Evolutionary conservation across 2,797 vertebrate species (phyloP).

Genomic region (Chromis chromis): DNA sequence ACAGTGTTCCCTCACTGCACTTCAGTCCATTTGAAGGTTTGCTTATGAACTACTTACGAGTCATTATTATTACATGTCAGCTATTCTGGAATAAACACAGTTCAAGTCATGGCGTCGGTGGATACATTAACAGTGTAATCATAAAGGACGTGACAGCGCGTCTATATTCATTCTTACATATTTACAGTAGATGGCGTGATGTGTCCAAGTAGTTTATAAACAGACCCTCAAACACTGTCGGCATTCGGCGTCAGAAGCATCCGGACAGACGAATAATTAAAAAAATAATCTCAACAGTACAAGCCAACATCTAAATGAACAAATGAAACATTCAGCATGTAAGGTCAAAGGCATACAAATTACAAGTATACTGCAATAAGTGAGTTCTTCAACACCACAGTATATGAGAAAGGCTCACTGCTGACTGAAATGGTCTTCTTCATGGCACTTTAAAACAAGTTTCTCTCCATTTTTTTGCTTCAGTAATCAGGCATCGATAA

Average conservation of each 20-base stretch:
- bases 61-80: slow-evolving; percentile 50
- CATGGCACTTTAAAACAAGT: slow-evolving; percentile 79
- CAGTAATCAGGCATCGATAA: slow-evolving; percentile 68
- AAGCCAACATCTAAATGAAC: slow-evolving; percentile 53
- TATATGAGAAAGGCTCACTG: slow-evolving; percentile 46
- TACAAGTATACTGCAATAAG: slow-evolving; percentile 67
- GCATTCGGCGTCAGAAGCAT: slow-evolving; percentile 50
- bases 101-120: slow-evolving; percentile 47
- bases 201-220: slow-evolving; percentile 57
- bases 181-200: slow-evolving; percentile 62
- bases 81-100: slow-evolving; percentile 54
- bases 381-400: slow-evolving; percentile 51
- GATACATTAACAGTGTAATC: slow-evolving; percentile 59
- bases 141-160: slow-evolving; percentile 53
- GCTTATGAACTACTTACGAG: slow-evolving; percentile 61
- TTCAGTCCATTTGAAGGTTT: slow-evolving; percentile 67
- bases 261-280: slow-evolving; percentile 35
- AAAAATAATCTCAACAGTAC: slow-evolving; percentile 57
- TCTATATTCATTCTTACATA: slow-evolving; percentile 60
- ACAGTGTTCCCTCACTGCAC: slow-evolving; percentile 54
- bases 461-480: slow-evolving; percentile 62
- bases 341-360: slow-evolving; percentile 69
- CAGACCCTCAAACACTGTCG: slow-evolving; percentile 56
- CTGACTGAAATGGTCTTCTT: slow-evolving; percentile 61
- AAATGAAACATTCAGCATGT: slow-evolving; percentile 68